Evolutionary conservation across 1,140 invertebrate genomes (phyloP).

Genomic region (Caenorhabditis remanei): DNA sequence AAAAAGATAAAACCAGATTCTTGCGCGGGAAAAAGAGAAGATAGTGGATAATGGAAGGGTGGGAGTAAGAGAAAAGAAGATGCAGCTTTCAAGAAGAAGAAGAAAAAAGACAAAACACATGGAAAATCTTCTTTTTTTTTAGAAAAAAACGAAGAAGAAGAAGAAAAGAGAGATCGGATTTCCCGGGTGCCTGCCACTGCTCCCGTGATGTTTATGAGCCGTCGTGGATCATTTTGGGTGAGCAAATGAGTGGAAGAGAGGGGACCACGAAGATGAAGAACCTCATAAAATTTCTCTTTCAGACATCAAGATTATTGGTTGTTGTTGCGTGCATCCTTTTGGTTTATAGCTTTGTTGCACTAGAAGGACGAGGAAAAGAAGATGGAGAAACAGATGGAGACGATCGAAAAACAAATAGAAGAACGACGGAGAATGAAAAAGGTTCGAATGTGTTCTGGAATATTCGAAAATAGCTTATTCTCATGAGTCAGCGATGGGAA

Average conservation of each 20-base stretch:
- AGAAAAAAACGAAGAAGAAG: neutral
- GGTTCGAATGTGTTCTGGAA: neutral
- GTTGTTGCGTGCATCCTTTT: slow-evolving; percentile 1
- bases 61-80: neutral
- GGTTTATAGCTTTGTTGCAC: slow-evolving; percentile 25
- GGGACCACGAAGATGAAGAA: neutral
- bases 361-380: neutral
- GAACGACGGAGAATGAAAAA: neutral
- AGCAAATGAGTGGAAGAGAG: neutral
- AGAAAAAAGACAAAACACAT: neutral
- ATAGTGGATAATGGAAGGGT: neutral
- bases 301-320: neutral
- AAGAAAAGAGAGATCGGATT: slow-evolving; percentile 27
- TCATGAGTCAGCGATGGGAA: no score
- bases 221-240: neutral
- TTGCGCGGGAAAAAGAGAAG: no score
- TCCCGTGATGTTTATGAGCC: neutral
- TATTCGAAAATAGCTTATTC: no score
- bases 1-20: neutral
- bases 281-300: neutral
- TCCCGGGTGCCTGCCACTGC: neutral
- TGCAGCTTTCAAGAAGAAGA: neutral
- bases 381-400: neutral
- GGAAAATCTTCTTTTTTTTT: neutral
- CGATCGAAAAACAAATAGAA: neutral